Evolutionary conservation across 2,888 invertebrate species (phyloP).

Genomic region (Latheticus oryzae): DNA sequence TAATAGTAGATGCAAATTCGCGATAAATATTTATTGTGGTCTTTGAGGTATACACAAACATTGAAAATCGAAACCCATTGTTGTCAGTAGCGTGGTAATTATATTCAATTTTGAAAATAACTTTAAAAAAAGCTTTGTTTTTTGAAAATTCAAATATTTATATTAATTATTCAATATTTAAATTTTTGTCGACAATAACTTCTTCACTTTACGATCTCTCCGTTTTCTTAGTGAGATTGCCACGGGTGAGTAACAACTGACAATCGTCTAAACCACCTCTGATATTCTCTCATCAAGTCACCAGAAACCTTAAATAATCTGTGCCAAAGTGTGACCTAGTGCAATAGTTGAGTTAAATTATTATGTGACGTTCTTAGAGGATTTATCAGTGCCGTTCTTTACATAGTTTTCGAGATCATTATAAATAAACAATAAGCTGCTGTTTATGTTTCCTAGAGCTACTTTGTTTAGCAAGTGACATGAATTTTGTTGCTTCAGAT

Average conservation of each 20-base stretch:
- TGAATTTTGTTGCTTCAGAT: neutral
- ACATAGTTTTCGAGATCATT: neutral
- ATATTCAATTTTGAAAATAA: neutral
- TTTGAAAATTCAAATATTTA: no score
- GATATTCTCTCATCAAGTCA: conserved; percentile 7
- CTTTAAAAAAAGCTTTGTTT: no score
- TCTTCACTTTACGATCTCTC: no score
- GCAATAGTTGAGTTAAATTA: conserved; percentile 6
- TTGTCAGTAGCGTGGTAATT: neutral
- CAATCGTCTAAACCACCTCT: conserved; percentile 21
- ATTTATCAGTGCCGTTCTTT: conserved; percentile 12
- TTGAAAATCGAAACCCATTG: no score
- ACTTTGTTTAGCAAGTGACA: conserved; percentile 3
- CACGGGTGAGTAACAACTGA: conserved; percentile 9
- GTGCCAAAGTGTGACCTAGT: conserved; percentile 24
- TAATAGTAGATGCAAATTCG: conserved; percentile 16
- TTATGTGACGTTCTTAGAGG: neutral
- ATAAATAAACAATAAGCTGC: neutral
- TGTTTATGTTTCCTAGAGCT: conserved; percentile 1
- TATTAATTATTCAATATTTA: no score
- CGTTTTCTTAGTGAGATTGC: no score
- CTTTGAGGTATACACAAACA: neutral
- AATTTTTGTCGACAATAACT: no score
- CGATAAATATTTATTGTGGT: conserved; percentile 13
- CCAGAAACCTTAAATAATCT: conserved; percentile 15